Conservation (phyloP, 2,888 invertebrate genomes). For the Chymomyza fuscimana region DNA sequence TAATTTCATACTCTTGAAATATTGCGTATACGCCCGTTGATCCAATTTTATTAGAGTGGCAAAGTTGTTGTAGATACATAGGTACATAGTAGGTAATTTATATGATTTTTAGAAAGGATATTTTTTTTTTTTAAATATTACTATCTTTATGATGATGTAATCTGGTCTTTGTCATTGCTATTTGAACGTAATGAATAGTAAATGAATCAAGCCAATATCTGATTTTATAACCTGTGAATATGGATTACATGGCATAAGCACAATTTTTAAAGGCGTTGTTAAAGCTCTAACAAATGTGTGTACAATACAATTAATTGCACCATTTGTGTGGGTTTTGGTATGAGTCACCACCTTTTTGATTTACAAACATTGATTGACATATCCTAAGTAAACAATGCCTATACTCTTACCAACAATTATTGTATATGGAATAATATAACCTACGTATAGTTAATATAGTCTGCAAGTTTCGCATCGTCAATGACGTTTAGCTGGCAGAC, state of each 20-base stretch:
- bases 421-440: neutral
- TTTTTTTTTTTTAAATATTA: neutral
- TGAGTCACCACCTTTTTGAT: neutral
- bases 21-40: conserved; percentile 70
- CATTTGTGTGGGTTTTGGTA: neutral
- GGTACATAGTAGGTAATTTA: conserved; percentile 44
- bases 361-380: conserved; percentile 17
- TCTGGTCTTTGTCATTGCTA: conserved; percentile 6
- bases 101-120: conserved; percentile 59
- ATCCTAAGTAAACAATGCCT: conserved; percentile 8
- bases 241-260: neutral
- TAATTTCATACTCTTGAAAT: conserved; percentile 66
- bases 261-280: neutral
- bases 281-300: neutral
- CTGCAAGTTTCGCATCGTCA: neutral
- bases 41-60: conserved; percentile 44
- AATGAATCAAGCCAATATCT: neutral
- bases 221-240: no score
- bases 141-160: conserved; percentile 46
- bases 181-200: neutral
- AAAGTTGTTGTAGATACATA: conserved; percentile 28
- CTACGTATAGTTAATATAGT: neutral
- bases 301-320: neutral
- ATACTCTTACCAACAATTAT: no score
- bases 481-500: conserved; percentile 25